Percentiles rank a stretch among this genome's conserved stretches.
phyloP scores from a whole-genome alignment of 2,797 vertebrate species.

The Loris lydekkerianus region DNA sequence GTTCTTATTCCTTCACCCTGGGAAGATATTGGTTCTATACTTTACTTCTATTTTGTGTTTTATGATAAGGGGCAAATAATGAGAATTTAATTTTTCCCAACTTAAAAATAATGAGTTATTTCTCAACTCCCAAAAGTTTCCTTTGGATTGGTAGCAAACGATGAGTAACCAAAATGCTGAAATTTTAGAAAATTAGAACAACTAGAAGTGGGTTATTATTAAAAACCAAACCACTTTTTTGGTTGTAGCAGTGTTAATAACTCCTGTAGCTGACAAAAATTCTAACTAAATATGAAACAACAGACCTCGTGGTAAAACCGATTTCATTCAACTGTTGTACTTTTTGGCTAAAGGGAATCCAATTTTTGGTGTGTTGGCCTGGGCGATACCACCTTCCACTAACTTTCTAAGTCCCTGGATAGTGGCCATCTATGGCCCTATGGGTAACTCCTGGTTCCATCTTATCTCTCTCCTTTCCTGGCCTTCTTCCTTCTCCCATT shows the following conservation, averaged over 20 bases:
- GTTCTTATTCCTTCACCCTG: background rate
- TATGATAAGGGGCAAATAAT: background rate
- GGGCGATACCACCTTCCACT: background rate
- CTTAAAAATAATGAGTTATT: conserved; percentile 46
- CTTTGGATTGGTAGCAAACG: background rate
- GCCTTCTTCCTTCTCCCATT: background rate
- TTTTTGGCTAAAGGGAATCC: conserved; percentile 4
- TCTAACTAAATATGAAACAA: background rate
- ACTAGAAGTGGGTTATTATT: background rate
- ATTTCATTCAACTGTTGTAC: background rate
- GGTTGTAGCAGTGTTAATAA: background rate
- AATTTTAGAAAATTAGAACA: conserved; percentile 32
- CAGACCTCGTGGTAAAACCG: background rate
- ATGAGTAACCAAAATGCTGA: conserved; percentile 8
- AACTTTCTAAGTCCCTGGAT: background rate
- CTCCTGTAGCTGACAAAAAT: background rate
- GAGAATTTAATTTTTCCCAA: conserved; percentile 29
- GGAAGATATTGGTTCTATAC: background rate
- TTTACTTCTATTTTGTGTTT: conserved; percentile 50
- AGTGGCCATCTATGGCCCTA: background rate
- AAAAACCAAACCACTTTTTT: background rate
- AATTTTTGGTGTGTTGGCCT: background rate
- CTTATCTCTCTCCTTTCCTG: background rate
- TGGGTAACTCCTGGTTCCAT: background rate
- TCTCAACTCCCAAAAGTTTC: conserved; percentile 13